Evolutionary conservation across 1,140 invertebrate species (phyloP).

Genomic region (Drosophila lacteicornis): DNA sequence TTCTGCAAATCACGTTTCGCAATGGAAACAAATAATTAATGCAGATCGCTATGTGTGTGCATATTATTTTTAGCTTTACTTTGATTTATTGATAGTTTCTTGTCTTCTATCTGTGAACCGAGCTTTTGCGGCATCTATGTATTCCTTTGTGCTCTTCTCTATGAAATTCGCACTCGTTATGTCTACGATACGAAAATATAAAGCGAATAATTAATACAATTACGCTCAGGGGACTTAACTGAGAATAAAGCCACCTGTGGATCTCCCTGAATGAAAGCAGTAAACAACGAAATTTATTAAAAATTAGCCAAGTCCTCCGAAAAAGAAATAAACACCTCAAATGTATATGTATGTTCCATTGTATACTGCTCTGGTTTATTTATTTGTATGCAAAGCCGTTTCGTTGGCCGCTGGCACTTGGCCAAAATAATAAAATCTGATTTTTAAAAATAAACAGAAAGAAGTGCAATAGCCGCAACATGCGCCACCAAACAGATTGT

Average conservation of each 20-base stretch:
- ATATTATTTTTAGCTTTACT: constrained; percentile 17
- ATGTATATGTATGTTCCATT: constrained; percentile 1
- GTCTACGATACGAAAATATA: background rate
- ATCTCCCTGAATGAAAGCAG: constrained; percentile 22
- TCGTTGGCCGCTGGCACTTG: constrained; percentile 42
- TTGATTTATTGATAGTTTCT: constrained; percentile 17
- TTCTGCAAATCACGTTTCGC: constrained; percentile 66
- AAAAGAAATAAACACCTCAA: constrained; percentile 27
- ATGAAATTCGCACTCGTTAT: background rate
- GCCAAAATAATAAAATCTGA: constrained; percentile 57
- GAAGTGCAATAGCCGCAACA: constrained; percentile 55
- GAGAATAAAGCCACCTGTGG: constrained; percentile 49
- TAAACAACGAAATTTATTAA: constrained; percentile 44
- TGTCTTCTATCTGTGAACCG: constrained; percentile 3
- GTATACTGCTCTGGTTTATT: constrained; percentile 15
- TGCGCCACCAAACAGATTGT: constrained; percentile 25
- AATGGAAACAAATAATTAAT: constrained; percentile 34
- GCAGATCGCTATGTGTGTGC: constrained; percentile 8
- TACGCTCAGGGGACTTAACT: background rate
- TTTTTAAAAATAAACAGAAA: constrained; percentile 58
- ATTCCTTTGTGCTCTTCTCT: constrained; percentile 1
- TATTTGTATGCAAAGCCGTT: constrained; percentile 45
- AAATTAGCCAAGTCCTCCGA: constrained; percentile 20
- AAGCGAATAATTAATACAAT: constrained; percentile 9
- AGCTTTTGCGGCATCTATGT: background rate